phyloP scores from a whole-genome alignment of 2,113 vertebrate genomes.

The Henicopernis longicauda region DNA sequence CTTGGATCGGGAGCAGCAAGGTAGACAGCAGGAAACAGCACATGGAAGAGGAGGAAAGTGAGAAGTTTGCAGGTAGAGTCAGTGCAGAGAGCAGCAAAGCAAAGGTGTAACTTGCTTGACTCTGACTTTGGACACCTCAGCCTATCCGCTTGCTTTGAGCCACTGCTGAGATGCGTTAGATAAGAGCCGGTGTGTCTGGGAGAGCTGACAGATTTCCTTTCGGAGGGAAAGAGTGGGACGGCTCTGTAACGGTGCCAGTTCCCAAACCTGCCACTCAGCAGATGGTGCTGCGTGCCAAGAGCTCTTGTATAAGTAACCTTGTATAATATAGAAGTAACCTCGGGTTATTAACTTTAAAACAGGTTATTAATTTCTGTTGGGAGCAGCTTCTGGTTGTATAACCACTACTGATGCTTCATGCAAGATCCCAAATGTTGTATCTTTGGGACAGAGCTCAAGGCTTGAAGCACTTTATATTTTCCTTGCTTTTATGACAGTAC shows the following conservation, averaged over 20 bases:
- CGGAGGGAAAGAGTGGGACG: neutral
- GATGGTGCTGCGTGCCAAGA: neutral
- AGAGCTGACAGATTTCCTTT: neutral
- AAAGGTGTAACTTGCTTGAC: neutral
- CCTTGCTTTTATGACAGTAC: neutral
- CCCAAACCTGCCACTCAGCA: neutral
- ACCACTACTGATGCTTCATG: neutral
- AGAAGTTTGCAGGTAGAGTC: neutral
- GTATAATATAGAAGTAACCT: neutral
- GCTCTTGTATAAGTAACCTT: neutral
- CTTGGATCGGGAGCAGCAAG: neutral
- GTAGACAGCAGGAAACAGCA: fast-evolving
- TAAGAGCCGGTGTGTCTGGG: neutral
- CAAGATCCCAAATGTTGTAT: neutral
- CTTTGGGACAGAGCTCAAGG: neutral
- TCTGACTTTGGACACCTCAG: neutral
- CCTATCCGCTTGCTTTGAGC: too few relatives aligned
- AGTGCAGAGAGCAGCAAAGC: neutral
- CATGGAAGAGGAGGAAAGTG: neutral
- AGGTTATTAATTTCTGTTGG: neutral
- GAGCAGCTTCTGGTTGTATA: neutral
- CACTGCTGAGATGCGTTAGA: neutral
- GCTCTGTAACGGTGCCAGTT: neutral
- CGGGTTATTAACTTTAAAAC: neutral
- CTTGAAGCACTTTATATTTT: neutral